Evolutionary conservation across 2,888 invertebrate species (phyloP).

Genomic region (Nemoura dubitans): DNA sequence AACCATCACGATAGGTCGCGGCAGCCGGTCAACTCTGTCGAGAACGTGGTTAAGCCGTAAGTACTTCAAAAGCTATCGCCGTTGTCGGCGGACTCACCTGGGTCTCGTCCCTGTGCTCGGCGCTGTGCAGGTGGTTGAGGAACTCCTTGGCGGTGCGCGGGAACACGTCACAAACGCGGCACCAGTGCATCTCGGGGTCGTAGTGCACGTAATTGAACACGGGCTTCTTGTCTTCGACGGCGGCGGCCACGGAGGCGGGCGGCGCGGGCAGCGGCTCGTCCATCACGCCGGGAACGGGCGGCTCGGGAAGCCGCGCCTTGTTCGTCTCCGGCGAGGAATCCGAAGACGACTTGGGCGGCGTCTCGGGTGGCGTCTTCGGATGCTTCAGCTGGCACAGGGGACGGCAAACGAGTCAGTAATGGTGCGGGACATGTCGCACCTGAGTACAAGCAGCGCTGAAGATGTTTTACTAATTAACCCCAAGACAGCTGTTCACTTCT

Average conservation of each 20-base stretch:
- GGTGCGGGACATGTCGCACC: no score
- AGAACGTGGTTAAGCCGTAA: slow-evolving; percentile 8
- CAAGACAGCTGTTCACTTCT: no score
- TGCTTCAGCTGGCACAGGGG: slow-evolving; percentile 37
- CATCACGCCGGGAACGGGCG: slow-evolving; percentile 31
- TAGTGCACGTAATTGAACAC: slow-evolving; percentile 79
- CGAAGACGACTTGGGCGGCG: slow-evolving; percentile 45
- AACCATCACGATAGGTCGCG: background rate
- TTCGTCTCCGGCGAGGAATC: slow-evolving; percentile 30
- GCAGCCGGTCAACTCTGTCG: background rate
- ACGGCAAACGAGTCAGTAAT: no score
- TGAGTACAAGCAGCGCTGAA: background rate
- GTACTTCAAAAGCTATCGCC: background rate
- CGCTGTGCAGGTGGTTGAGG: slow-evolving; percentile 82
- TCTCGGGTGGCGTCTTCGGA: slow-evolving; percentile 47
- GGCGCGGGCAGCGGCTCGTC: slow-evolving; percentile 22
- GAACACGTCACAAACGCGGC: slow-evolving; percentile 85
- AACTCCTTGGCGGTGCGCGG: slow-evolving; percentile 88
- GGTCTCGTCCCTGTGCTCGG: slow-evolving; percentile 74
- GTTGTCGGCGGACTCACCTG: slow-evolving; percentile 53
- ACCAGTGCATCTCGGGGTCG: slow-evolving; percentile 92
- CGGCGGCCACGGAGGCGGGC: background rate
- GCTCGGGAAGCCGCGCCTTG: slow-evolving; percentile 22
- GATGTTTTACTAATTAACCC: background rate
- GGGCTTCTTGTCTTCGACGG: slow-evolving; percentile 57